phyloP scores from a whole-genome alignment of 2,797 vertebrate species.

The Sitta carolinensis region DNA sequence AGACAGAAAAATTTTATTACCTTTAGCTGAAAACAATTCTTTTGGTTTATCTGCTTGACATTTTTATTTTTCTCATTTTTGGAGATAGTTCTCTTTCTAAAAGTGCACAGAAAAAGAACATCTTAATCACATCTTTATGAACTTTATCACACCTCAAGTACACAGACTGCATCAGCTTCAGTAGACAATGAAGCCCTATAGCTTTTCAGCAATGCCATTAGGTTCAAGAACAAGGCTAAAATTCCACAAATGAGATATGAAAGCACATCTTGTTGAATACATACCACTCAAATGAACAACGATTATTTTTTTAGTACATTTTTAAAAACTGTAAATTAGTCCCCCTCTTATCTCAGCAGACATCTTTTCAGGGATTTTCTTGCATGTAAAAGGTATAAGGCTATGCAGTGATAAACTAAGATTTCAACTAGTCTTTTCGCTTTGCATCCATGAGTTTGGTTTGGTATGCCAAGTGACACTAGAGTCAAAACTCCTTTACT shows the following conservation, averaged over 20 bases:
- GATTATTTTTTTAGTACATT: background rate
- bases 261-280: background rate
- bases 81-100: background rate
- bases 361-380: background rate
- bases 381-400: background rate
- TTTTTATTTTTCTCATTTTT: background rate
- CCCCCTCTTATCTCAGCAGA: background rate
- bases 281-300: background rate
- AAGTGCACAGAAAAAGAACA: slow-evolving; percentile 3
- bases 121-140: background rate
- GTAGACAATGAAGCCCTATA: background rate
- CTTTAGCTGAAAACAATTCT: background rate
- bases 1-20: background rate
- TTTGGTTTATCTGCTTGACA: background rate
- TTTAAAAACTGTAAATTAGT: background rate
- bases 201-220: background rate
- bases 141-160: background rate
- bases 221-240: background rate
- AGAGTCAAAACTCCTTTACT: background rate
- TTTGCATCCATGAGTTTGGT: background rate
- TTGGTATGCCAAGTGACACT: background rate
- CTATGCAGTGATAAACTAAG: background rate
- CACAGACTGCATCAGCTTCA: background rate
- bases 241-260: background rate
- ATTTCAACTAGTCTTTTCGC: background rate